Conservation (phyloP, 2,113 vertebrate species). For the Erpornis zantholeuca region DNA sequence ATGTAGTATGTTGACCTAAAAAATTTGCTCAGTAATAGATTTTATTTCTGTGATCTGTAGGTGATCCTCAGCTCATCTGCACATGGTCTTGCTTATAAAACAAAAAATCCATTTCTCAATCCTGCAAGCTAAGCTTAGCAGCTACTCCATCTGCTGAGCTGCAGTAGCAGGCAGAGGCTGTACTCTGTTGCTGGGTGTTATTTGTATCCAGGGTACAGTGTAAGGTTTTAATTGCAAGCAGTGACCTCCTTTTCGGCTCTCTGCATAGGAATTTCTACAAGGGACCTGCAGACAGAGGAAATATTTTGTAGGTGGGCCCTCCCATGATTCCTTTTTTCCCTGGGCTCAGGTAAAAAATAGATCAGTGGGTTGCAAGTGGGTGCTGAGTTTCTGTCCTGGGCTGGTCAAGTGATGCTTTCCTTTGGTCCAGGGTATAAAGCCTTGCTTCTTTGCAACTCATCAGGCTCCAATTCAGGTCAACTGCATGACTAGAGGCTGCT, state of each 20-base stretch:
- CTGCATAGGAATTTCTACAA: background rate
- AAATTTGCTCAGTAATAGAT: background rate
- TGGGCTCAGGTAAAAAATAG: background rate
- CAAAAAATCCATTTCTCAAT: constrained; percentile 24
- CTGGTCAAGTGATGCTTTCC: background rate
- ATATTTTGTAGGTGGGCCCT: background rate
- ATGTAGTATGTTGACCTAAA: background rate
- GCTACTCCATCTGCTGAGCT: constrained; percentile 20
- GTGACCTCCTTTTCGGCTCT: background rate
- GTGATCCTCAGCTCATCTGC: background rate
- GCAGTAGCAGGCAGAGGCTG: background rate
- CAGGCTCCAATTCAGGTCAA: background rate
- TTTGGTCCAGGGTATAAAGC: background rate
- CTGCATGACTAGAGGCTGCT: background rate
- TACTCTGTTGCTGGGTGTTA: fast-evolving
- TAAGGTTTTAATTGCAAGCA: background rate
- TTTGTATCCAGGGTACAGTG: background rate
- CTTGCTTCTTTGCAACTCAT: background rate
- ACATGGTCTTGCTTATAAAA: background rate
- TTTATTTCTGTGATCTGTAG: background rate
- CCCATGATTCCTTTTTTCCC: background rate
- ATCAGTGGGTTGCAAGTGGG: background rate
- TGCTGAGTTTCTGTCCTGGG: background rate
- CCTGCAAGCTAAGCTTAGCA: background rate
- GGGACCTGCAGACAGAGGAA: background rate